These are phyloP conservation scores for Chydorus sphaericus DNA, from an alignment of 2,888 invertebrate genomes.

Conservation along the genomic window DNA sequence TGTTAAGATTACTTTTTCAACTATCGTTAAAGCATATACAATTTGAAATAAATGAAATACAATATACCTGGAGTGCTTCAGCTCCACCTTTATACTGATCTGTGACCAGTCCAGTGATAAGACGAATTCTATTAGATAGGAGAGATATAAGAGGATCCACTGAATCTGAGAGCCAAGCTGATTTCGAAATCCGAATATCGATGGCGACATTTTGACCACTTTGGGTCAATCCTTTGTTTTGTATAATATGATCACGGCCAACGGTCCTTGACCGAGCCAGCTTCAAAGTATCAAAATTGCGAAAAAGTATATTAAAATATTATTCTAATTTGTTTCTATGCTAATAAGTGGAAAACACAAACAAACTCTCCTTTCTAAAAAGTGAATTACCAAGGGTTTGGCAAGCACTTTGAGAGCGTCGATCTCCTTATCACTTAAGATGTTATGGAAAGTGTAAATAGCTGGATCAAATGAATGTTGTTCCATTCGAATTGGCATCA, in stretches of 20 bases:
- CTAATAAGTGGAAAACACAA: no score
- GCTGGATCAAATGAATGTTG: conserved; percentile 21
- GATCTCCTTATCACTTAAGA: conserved; percentile 23
- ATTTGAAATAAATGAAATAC: no score
- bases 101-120: conserved; percentile 25
- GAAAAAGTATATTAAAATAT: no score
- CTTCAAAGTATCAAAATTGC: conserved; percentile 18
- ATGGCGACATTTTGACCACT: conserved; percentile 23
- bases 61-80: conserved; percentile 23
- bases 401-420: conserved; percentile 21
- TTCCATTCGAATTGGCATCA: conserved; percentile 25
- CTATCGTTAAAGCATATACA: background rate
- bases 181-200: conserved; percentile 26
- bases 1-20: no score
- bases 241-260: conserved; percentile 23
- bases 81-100: conserved; percentile 21
- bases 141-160: conserved; percentile 20
- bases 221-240: conserved; percentile 21
- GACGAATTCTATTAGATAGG: conserved; percentile 22
- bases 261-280: conserved; percentile 25
- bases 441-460: conserved; percentile 24
- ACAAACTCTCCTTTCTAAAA: background rate
- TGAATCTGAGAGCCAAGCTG: conserved; percentile 26
- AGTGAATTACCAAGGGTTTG: conserved; percentile 19
- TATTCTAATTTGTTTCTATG: no score